Conservation (phyloP, 2,113 vertebrate genomes). For the Plotosus lineatus region DNA sequence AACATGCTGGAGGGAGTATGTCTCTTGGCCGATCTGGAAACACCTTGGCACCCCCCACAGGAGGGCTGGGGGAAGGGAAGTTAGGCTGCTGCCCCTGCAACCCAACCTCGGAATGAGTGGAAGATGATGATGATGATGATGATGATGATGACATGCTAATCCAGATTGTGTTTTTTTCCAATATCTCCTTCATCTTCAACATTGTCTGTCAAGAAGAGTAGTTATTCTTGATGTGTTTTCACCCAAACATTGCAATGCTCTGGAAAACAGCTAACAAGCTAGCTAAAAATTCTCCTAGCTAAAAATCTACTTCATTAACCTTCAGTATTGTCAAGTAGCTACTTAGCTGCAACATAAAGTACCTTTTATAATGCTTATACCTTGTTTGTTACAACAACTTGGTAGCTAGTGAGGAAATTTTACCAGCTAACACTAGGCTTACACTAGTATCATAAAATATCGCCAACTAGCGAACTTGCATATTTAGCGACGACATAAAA, state of each 20-base stretch:
- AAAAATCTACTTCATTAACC: background rate
- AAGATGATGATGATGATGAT: no score
- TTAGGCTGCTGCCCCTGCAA: no score
- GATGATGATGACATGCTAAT: no score
- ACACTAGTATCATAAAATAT: background rate
- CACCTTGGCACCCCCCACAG: no score
- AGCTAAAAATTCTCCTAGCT: background rate
- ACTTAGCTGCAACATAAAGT: background rate
- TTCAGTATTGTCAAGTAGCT: background rate
- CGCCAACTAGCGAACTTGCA: background rate
- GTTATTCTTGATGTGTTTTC: background rate
- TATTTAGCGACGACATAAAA: background rate
- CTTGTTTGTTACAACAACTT: background rate
- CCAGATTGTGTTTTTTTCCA: background rate
- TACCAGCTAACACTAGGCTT: background rate
- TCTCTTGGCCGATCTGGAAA: no score
- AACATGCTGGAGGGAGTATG: no score
- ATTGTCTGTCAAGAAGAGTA: background rate
- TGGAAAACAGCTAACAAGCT: background rate
- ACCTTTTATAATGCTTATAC: background rate
- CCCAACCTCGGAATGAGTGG: no score
- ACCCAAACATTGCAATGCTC: background rate
- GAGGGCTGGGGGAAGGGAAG: no score
- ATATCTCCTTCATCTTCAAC: background rate
- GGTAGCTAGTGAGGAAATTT: background rate